phyloP scores from a whole-genome alignment of 2,797 vertebrate species.

The Myioborus miniatus region DNA sequence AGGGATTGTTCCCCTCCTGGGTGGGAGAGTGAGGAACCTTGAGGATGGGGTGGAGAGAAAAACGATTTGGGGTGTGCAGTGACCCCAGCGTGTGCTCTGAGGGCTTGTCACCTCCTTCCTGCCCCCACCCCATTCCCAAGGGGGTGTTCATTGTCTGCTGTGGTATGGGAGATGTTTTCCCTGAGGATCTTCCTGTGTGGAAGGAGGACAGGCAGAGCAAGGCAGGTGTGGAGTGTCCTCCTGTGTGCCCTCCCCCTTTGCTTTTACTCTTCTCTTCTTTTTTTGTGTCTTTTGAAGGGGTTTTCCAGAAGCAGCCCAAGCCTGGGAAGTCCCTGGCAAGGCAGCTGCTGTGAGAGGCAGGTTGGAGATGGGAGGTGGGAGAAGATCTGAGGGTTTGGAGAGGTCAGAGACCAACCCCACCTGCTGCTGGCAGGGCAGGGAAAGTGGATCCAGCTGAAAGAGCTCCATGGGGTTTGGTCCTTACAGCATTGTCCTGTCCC shows the following conservation, averaged over 20 bases:
- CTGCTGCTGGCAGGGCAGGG: neutral
- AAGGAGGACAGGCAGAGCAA: neutral
- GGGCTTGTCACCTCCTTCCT: neutral
- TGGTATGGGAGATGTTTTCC: neutral
- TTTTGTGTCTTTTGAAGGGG: neutral
- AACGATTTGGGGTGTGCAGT: neutral
- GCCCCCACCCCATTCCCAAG: rapidly evolving
- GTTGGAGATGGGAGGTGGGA: neutral
- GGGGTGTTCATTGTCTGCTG: neutral
- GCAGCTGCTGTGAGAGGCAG: neutral
- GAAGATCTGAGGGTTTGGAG: neutral
- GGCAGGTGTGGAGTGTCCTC: neutral
- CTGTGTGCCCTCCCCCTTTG: neutral
- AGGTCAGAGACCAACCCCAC: neutral
- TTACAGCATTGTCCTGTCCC: too few species aligned
- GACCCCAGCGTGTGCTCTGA: neutral
- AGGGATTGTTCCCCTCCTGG: neutral
- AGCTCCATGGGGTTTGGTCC: neutral
- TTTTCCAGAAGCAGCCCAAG: conserved; percentile 21
- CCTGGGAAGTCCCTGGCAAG: conserved; percentile 67
- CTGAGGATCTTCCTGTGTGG: neutral
- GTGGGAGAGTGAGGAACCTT: neutral
- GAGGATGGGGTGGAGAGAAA: neutral
- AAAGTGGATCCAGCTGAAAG: neutral
- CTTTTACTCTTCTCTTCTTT: neutral